Evolutionary conservation across 2,888 invertebrate species (phyloP), one percentile per base, ranked within the genome.

Genomic region (Tanypteryx hageni): DNA sequence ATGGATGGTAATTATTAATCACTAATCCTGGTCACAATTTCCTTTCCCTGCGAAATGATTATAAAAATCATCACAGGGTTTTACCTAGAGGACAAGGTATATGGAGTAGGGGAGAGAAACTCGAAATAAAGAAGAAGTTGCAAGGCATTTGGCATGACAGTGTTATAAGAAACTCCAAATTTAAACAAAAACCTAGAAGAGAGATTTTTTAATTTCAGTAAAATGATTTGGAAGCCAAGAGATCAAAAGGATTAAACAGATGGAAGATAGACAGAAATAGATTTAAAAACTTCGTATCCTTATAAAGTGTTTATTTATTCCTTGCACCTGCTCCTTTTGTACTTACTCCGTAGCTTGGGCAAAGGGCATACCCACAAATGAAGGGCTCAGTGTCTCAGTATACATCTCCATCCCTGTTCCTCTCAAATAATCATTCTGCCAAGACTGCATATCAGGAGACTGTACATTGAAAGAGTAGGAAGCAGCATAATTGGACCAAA

Each of bases 321-420:
- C 89, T 89, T 64, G 56, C 89, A 89, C 64, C 89, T 89, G 89
- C 89, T 89, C 89, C 89, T 89, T 64, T 44, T 89, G 89, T 96
- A 98, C 99, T 98, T 98, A 99, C 99, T 99, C 99, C 96, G 99
- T 98, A 95, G 99, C 99, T 96, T 98, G 97, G 95, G 98, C 98
- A 97, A 99, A 99, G 95, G 98, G 98, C 98, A 99, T 98, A 96
- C 99, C 99, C 96, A 98, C 98, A 97, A 99, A 99, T 94, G 99
- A 98, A 94, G 98, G 97, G 96, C 99, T 99, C 96, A 99, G 97
- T 95, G 98, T 98, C 96, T 99, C 99, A 95, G 99, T 99, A 97
- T 99, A 99, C 99, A 99, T 99, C 97, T 99, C 99, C 99, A 99
- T 99, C 95, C 99, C 99, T 94, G 99, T 99, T 95, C 99, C 99